Evolutionary conservation across 2,888 invertebrate species (phyloP).

Genomic region (Amphipyra tragopoginis): DNA sequence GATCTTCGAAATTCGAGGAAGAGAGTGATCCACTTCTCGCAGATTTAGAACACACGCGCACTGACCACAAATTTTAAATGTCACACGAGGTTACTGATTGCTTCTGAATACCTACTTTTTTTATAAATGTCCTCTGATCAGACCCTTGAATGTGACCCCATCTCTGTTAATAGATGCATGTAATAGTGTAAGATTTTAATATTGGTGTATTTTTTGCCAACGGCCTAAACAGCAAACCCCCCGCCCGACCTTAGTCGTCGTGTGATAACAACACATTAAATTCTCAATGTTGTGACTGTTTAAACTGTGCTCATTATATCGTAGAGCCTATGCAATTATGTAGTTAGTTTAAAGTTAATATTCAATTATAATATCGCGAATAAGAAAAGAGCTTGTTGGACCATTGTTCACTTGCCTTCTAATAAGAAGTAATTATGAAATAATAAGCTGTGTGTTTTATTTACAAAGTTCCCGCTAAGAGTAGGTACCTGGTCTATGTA

Average conservation of each 20-base stretch:
- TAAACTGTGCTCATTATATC: conserved; percentile 77
- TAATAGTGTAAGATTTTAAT: conserved; percentile 46
- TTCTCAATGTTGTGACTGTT: conserved; percentile 82
- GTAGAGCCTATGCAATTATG: conserved; percentile 71
- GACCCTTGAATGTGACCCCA: conserved; percentile 41
- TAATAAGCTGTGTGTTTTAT: conserved; percentile 34
- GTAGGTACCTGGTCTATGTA: too few relatives aligned
- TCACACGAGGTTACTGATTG: conserved; percentile 30
- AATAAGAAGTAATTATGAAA: conserved; percentile 65
- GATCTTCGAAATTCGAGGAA: conserved; percentile 83
- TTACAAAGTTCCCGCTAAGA: not conserved
- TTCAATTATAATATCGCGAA: conserved; percentile 73
- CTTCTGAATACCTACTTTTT: conserved; percentile 12
- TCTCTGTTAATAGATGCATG: conserved; percentile 47
- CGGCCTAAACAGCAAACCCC: conserved; percentile 65
- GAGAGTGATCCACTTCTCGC: conserved; percentile 92
- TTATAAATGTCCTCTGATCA: conserved; percentile 22
- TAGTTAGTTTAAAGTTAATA: conserved; percentile 81
- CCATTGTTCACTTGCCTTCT: conserved; percentile 87
- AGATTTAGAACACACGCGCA: conserved; percentile 76
- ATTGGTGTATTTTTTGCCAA: conserved; percentile 46
- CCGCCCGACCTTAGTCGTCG: conserved; percentile 45
- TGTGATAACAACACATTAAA: conserved; percentile 59
- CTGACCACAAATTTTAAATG: conserved; percentile 82
- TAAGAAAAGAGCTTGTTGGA: conserved; percentile 85